Conservation (phyloP, 2,888 invertebrate species). For the Heliconius cydno region DNA sequence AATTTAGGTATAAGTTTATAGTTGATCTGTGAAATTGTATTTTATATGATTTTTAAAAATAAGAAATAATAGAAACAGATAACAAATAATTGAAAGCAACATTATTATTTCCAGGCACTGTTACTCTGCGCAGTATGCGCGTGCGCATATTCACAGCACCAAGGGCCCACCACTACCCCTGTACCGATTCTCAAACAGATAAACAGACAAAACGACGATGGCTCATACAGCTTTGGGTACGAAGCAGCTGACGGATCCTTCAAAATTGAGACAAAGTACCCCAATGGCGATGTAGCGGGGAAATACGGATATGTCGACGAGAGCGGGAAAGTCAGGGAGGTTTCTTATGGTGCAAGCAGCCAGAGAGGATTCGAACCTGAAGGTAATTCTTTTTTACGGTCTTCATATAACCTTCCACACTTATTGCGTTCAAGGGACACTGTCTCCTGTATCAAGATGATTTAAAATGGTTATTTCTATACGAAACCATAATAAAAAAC, state of each 20-base stretch:
- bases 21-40: no score
- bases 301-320: slow-evolving; percentile 96
- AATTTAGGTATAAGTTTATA: no score
- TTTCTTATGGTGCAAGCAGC: slow-evolving; percentile 93
- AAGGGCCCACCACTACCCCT: slow-evolving; percentile 86
- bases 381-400: slow-evolving; percentile 70
- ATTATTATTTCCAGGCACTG: slow-evolving; percentile 44
- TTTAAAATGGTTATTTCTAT: not conserved
- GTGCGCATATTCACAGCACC: slow-evolving; percentile 73
- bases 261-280: slow-evolving; percentile 94
- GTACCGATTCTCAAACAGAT: slow-evolving; percentile 92
- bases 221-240: slow-evolving; percentile 94
- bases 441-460: no score
- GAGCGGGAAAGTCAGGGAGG: slow-evolving; percentile 88
- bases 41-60: not conserved
- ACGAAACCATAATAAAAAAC: not conserved
- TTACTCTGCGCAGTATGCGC: slow-evolving; percentile 50
- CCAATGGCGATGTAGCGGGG: slow-evolving; percentile 92
- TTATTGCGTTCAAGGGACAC: not conserved
- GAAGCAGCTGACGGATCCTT: slow-evolving; percentile 94
- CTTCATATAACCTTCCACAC: not conserved
- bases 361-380: slow-evolving; percentile 92
- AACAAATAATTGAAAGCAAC: not conserved
- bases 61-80: not conserved
- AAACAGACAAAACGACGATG: slow-evolving; percentile 93